These are phyloP conservation scores for Dendrolimus pini DNA, from an alignment of 2,888 invertebrate genomes.

Conservation along the genomic window DNA sequence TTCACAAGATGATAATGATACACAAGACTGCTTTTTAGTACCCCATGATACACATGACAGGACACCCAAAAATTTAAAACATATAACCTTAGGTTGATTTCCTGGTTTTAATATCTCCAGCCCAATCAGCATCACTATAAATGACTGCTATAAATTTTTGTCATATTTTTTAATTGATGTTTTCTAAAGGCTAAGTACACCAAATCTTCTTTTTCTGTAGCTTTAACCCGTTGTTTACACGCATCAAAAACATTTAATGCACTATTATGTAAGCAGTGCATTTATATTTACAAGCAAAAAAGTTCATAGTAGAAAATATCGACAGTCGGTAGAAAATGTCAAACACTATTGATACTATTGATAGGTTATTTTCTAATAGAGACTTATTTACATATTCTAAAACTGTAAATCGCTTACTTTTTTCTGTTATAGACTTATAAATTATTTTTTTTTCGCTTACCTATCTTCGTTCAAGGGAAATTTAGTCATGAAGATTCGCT, in stretches of 20 bases:
- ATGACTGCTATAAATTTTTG: constrained; percentile 7
- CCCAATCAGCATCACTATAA: constrained; percentile 5
- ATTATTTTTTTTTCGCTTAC: not conserved
- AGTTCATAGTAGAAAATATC: not conserved
- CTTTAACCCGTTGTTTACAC: not conserved
- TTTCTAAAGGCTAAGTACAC: constrained; percentile 7
- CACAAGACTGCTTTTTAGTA: not conserved
- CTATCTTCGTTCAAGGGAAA: constrained; percentile 1
- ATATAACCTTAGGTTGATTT: too few relatives aligned
- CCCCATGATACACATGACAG: too few relatives aligned
- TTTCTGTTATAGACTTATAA: not conserved
- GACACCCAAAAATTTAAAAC: too few relatives aligned
- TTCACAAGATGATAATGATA: not conserved
- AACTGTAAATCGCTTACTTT: not conserved
- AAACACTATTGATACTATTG: not conserved
- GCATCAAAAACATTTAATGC: not conserved
- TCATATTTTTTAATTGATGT: constrained; percentile 6
- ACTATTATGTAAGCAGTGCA: not conserved
- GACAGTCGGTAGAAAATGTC: not conserved
- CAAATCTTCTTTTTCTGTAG: constrained; percentile 2
- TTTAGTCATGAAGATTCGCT: not conserved
- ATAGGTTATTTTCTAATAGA: too few relatives aligned
- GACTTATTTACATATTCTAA: too few relatives aligned
- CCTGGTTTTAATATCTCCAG: not conserved
- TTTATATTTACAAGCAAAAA: not conserved